Evolutionary conservation across 2,113 vertebrate genomes (phyloP).

Genomic region (Heterocephalus glaber): DNA sequence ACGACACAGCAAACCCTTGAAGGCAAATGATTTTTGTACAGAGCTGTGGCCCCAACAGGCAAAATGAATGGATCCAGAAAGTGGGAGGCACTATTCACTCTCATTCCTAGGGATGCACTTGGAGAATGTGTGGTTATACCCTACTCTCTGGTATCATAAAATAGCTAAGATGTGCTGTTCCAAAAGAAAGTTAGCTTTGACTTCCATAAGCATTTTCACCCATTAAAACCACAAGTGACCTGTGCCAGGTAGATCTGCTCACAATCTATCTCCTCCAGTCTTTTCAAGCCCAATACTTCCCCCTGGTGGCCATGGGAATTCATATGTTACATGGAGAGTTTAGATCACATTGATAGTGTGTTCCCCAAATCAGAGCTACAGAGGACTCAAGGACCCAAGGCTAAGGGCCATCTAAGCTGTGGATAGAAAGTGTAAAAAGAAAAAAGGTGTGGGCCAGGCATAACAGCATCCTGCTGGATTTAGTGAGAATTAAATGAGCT

Average conservation of each 20-base stretch:
- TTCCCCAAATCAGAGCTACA: neutral
- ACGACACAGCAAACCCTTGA: neutral
- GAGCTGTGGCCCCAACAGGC: neutral
- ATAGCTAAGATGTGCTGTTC: neutral
- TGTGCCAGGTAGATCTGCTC: neutral
- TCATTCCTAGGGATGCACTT: neutral
- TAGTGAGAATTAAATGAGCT: neutral
- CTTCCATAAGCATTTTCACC: neutral
- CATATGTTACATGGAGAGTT: neutral
- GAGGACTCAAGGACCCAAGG: neutral
- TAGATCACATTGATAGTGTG: neutral
- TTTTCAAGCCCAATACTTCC: neutral
- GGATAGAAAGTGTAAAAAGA: neutral
- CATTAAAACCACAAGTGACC: neutral
- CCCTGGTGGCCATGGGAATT: constrained; percentile 18
- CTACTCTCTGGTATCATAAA: neutral
- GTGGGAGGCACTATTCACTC: fast-evolving
- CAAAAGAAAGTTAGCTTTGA: neutral
- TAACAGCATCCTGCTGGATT: neutral
- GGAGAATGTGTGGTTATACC: neutral
- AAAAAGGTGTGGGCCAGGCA: fast-evolving
- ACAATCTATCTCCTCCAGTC: neutral
- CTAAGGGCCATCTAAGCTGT: no score
- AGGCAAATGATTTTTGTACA: neutral
- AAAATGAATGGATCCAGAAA: no score